phyloP scores from a whole-genome alignment of 2,797 vertebrate species.

The Chromobotia macracanthus region DNA sequence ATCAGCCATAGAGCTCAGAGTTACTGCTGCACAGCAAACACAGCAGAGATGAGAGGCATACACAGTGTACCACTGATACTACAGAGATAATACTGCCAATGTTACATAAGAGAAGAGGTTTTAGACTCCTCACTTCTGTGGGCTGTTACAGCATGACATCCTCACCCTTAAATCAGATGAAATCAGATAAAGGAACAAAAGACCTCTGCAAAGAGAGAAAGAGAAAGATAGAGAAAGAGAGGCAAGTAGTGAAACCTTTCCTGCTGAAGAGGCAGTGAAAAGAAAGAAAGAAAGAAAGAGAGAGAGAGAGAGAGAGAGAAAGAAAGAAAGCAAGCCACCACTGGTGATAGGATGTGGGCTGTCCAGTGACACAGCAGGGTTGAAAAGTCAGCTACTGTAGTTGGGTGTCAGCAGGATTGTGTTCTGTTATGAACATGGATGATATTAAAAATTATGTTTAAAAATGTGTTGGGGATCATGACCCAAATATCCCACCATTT shows the following conservation, averaged over 20 bases:
- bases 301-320: no score
- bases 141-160: background rate
- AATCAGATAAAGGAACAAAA: background rate
- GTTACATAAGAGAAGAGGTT: slow-evolving; percentile 29
- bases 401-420: no score
- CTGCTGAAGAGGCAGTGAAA: background rate
- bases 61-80: background rate
- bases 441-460: no score
- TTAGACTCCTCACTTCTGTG: background rate
- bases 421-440: no score
- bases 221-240: background rate
- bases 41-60: slow-evolving; percentile 15
- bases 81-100: background rate
- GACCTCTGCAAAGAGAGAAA: background rate
- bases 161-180: slow-evolving; percentile 24
- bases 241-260: background rate
- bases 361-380: no score
- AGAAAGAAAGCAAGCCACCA: no score
- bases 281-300: no score
- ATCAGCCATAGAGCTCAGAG: slow-evolving; percentile 35
- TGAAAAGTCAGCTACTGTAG: no score
- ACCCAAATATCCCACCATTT: no score
- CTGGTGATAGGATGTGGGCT: no score
- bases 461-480: no score
- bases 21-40: slow-evolving; percentile 3